phyloP scores from a whole-genome alignment of 2,797 vertebrate genomes.

The Falco peregrinus region DNA sequence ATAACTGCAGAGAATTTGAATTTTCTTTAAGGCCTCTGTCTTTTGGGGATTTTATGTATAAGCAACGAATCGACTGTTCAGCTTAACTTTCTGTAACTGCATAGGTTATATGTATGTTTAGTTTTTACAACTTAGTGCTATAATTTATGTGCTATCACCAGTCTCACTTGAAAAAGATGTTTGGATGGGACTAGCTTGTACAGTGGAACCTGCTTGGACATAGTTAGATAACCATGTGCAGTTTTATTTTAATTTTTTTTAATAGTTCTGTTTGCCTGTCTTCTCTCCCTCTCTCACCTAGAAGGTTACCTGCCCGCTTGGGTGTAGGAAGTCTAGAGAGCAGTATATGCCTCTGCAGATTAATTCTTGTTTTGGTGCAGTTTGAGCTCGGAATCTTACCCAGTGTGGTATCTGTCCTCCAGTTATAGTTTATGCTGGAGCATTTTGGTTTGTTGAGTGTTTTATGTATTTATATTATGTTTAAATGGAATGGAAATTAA shows the following conservation, averaged over 20 bases:
- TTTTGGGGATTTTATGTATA: not conserved
- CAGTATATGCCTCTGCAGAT: not conserved
- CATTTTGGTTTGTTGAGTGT: not conserved
- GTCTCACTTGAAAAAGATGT: not conserved
- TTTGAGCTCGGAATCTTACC: not conserved
- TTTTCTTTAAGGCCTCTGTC: not conserved
- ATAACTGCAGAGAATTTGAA: not conserved
- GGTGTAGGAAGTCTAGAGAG: not conserved
- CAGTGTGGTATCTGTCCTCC: not conserved
- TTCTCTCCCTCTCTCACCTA: not conserved
- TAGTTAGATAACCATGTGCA: not conserved
- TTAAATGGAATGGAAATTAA: not conserved
- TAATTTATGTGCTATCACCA: constrained; percentile 41
- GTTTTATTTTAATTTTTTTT: too few relatives aligned
- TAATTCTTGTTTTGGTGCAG: fast-evolving
- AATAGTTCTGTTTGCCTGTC: not conserved
- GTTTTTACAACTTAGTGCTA: constrained; percentile 23
- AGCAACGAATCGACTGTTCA: not conserved
- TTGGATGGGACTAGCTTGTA: not conserved
- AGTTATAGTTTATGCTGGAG: not conserved
- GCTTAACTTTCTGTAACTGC: not conserved
- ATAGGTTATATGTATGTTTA: not conserved
- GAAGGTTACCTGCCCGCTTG: not conserved
- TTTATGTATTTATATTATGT: not conserved
- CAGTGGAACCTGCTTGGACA: not conserved